Conservation (phyloP, 2,797 vertebrate genomes). For the Momotus momota region DNA sequence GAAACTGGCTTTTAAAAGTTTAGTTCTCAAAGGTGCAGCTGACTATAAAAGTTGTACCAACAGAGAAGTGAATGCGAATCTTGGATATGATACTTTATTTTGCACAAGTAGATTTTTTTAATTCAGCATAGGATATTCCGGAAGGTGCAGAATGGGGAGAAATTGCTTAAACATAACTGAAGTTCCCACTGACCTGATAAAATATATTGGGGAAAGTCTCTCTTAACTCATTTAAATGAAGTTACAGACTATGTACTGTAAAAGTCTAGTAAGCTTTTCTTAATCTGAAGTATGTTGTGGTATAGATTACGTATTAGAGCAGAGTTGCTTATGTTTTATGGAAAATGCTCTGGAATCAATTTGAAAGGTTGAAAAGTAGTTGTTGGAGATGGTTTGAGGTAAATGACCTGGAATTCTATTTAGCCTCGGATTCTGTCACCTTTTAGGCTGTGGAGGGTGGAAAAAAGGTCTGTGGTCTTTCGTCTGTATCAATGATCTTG, state of each 20-base stretch:
- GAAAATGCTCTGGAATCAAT: neutral
- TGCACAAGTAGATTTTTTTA: neutral
- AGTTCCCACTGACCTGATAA: neutral
- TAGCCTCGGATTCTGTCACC: neutral
- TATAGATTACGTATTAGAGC: neutral
- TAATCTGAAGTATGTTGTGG: neutral
- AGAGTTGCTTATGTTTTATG: neutral
- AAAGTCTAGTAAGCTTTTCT: neutral
- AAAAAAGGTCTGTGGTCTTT: neutral
- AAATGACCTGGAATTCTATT: neutral
- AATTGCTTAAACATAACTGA: neutral
- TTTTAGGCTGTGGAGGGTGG: rapidly evolving
- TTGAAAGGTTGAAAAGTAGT: neutral
- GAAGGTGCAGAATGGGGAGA: neutral
- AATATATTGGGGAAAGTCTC: neutral
- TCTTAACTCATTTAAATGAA: neutral
- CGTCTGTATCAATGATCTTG: neutral
- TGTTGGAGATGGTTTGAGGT: neutral
- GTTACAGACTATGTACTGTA: neutral
- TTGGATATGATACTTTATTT: neutral
- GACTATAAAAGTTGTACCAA: neutral
- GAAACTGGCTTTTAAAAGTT: neutral
- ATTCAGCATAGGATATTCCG: neutral
- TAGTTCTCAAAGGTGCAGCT: neutral
- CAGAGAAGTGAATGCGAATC: neutral